Base-by-base conservation (phyloP, 1,140 invertebrate genomes). In the Panulirus ornatus region DNA sequence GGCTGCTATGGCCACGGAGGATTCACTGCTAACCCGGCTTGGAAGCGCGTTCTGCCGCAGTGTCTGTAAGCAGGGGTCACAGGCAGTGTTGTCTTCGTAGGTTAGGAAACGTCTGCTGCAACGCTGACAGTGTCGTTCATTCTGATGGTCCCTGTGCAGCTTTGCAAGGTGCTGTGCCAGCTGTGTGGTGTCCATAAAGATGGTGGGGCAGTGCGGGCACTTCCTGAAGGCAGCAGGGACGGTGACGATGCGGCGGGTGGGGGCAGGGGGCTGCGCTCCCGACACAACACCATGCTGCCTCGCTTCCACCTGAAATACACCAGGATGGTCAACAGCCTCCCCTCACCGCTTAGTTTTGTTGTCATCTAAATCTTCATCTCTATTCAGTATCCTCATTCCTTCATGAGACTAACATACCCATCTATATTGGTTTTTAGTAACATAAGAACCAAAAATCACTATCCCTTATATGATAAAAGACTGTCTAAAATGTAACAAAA, bases 191-290 rank as follows among this genome's bases (percentile, higher is more conserved):
- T 90, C 88, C 73, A 90, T 54, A 73, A 90, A 90, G 51, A 90
- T 90, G 38, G 88, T 90, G 11, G 88, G 82, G 73, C 88, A 90
- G 42, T 85, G 88, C 1, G 88, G 88, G 38, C 88, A 90, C 42
- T 90, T 90, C 82, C 76, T 90, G 82, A 90, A 90, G 51, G 83
- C 38, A 71, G 88, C 38, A 9, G 88, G 88, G 27, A 90, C 73
- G 22, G 88, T 79, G 36, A 84, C 66, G 2, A 90, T 54, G 34
- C 88, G 88, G 54, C 88, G 88, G 30, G 82, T 78, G 54, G 75
- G 83, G 36, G 81, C n/a, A 38, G 58, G 82, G 40, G 73, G 51
- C 27, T 58, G 51, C 27, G 38, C 9, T 1, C 27, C 22, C 14
- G 38, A 34, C 34, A 3, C 44, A 19, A 36, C 76, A 22, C 75